Conservation (phyloP, 2,888 invertebrate genomes). For the Thalpophila matura region DNA sequence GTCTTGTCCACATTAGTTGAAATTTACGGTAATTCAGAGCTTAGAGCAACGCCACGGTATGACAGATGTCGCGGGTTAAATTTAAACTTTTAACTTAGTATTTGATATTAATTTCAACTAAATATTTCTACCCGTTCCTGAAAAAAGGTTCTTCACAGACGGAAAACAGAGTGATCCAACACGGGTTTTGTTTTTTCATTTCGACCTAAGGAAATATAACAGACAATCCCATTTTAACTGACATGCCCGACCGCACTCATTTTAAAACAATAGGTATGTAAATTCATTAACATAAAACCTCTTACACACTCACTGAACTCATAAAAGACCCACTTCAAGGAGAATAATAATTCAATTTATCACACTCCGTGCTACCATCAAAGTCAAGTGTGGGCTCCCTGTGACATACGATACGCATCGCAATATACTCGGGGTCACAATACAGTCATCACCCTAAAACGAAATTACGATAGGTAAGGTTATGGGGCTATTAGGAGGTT, state of each 20-base stretch:
- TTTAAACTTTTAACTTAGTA: no score
- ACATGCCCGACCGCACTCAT: not conserved
- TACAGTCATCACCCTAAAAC: conserved; percentile 60
- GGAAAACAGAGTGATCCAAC: no score
- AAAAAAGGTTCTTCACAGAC: no score
- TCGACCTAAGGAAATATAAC: no score
- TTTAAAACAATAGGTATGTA: conserved; percentile 33
- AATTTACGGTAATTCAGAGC: no score
- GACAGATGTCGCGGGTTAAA: no score
- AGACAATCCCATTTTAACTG: not conserved
- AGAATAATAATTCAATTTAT: conserved; percentile 61
- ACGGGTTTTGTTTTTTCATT: no score
- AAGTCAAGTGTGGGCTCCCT: conserved; percentile 47
- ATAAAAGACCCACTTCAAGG: conserved; percentile 51
- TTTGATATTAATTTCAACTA: no score
- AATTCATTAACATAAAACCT: conserved; percentile 39
- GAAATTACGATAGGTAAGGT: conserved; percentile 54
- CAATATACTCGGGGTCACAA: conserved; percentile 50
- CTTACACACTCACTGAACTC: conserved; percentile 31
- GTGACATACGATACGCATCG: conserved; percentile 27
- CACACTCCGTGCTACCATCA: conserved; percentile 44
- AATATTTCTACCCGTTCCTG: no score
- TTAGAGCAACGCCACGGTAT: no score
- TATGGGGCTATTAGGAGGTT: conserved; percentile 39
- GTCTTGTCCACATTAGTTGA: no score